Conservation (phyloP, 2,113 vertebrate species). For the Nerophis ophidion region DNA sequence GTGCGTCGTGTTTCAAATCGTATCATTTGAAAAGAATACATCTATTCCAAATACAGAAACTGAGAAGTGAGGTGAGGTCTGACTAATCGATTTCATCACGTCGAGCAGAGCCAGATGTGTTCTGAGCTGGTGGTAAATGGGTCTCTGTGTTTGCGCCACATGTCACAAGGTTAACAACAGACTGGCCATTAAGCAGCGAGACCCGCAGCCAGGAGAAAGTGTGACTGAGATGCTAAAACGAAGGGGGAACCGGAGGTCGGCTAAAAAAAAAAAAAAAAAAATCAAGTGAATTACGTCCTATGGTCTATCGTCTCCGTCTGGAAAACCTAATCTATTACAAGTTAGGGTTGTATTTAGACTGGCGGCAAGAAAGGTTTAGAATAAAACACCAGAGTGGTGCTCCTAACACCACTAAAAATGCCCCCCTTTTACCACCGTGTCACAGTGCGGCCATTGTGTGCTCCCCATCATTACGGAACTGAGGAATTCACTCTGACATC, state of each 20-base stretch:
- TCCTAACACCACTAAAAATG: constrained; percentile 9
- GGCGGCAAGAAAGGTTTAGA: constrained; percentile 54
- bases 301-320: constrained; percentile 12
- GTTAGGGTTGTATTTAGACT: constrained; percentile 40
- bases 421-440: constrained; percentile 26
- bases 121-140: constrained; percentile 51
- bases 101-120: constrained; percentile 21
- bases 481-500: constrained; percentile 54
- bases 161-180: constrained; percentile 59
- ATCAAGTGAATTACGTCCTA: constrained; percentile 33
- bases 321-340: too few species aligned
- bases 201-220: constrained; percentile 10
- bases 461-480: constrained; percentile 29
- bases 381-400: constrained; percentile 31
- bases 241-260: background rate
- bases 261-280: constrained; percentile 28
- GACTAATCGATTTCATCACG: background rate
- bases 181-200: constrained; percentile 42
- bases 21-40: too few species aligned
- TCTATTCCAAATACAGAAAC: background rate
- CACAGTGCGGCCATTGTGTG: constrained; percentile 57
- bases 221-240: background rate
- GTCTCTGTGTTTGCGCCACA: constrained; percentile 52
- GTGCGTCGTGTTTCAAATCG: too few species aligned
- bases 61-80: background rate